A percentile compares a stretch with the other conserved stretches of the same genome.
Conservation (phyloP, 1,140 invertebrate genomes). For the Zaprionus africanus region DNA sequence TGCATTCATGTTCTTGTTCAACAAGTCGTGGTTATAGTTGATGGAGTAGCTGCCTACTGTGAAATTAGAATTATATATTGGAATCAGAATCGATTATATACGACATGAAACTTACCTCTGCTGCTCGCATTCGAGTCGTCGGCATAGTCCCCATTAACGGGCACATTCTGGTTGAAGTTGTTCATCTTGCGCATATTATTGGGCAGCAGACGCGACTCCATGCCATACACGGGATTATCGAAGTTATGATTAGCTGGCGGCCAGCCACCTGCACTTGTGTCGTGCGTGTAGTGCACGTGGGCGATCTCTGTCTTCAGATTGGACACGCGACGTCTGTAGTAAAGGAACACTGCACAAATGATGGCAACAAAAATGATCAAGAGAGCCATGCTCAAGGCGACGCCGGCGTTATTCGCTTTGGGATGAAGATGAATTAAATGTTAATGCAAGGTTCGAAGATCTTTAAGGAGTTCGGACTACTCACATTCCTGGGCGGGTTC, state of each 20-base stretch:
- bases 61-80: slow-evolving; percentile 13
- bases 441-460: background rate
- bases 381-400: slow-evolving; percentile 88
- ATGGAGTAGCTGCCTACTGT: slow-evolving; percentile 84
- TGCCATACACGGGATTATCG: slow-evolving; percentile 96
- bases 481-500: slow-evolving; percentile 56
- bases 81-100: background rate
- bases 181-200: slow-evolving; percentile 88
- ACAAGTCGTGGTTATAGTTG: slow-evolving; percentile 86
- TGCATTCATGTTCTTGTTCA: slow-evolving; percentile 92
- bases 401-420: slow-evolving; percentile 85
- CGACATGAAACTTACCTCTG: slow-evolving; percentile 51
- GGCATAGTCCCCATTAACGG: slow-evolving; percentile 52
- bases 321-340: slow-evolving; percentile 91
- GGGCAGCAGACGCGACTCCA: slow-evolving; percentile 87
- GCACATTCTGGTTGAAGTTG: slow-evolving; percentile 69
- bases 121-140: slow-evolving; percentile 81
- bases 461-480: background rate
- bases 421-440: background rate
- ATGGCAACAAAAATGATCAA: slow-evolving; percentile 88
- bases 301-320: slow-evolving; percentile 93
- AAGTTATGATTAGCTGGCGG: slow-evolving; percentile 93
- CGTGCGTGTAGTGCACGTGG: slow-evolving; percentile 95
- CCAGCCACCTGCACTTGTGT: slow-evolving; percentile 87
- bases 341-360: slow-evolving; percentile 88